Percentiles rank a stretch among this genome's conserved stretches.
These are phyloP conservation scores for Melinopterus prodromus DNA, from an alignment of 2,888 invertebrate genomes.

Conservation along the genomic window DNA sequence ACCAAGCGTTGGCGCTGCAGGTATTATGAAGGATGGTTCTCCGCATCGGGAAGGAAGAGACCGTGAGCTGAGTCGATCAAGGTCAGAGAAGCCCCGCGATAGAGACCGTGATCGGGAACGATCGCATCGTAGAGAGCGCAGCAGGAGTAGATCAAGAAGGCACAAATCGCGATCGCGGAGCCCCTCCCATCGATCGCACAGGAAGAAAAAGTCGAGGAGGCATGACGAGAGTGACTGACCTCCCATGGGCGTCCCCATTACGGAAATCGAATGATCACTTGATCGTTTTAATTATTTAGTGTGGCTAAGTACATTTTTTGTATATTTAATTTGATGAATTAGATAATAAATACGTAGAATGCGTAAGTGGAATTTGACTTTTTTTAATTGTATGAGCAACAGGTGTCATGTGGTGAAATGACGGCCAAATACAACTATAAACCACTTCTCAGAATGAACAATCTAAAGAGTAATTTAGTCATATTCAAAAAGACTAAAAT, in stretches of 20 bases:
- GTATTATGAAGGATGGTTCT: slow-evolving; percentile 39
- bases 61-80: slow-evolving; percentile 45
- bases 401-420: no score
- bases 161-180: slow-evolving; percentile 76
- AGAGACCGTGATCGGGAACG: slow-evolving; percentile 62
- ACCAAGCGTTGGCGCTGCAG: slow-evolving; percentile 45
- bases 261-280: background rate
- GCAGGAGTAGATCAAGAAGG: slow-evolving; percentile 71
- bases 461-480: no score
- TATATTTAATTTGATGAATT: background rate
- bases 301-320: background rate
- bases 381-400: background rate
- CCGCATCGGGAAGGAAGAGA: slow-evolving; percentile 42
- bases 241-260: background rate
- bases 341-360: background rate
- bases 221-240: slow-evolving; percentile 72
- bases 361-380: background rate
- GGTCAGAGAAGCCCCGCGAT: slow-evolving; percentile 55
- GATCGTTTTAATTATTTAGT: background rate
- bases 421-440: no score
- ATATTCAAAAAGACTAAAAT: no score
- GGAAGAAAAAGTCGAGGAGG: slow-evolving; percentile 75
- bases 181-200: slow-evolving; percentile 69
- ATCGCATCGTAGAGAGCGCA: slow-evolving; percentile 73
- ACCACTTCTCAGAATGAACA: no score